Evolutionary conservation across 2,113 vertebrate genomes (phyloP), one percentile per base, ranked within the genome.

Genomic region (Forbesichthys agassizii): DNA sequence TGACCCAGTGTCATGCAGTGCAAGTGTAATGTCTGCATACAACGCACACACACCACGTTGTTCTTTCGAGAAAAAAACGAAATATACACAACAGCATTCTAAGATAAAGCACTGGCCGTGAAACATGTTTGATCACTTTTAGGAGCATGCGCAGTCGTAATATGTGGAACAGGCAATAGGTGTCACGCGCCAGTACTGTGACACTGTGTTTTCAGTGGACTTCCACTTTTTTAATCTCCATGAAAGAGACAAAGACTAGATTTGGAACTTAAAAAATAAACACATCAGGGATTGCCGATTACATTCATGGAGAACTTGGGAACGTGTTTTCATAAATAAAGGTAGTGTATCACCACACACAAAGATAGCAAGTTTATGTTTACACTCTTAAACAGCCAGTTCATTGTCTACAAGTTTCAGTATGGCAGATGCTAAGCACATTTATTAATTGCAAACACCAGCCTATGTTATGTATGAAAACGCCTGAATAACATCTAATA

Each of bases 101-200:
- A 42, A 42, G 36, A 42, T 42, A 7, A 42, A 6, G 36, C 5
- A 42, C 7, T 42, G 36, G 36, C 36, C 11, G 4, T 13, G n/a
- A 56, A 56, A 20, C 0, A 5, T 57, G 0, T 0, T 3, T 2
- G 54, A 85, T 88, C 85, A 61, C 48, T 10, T 81, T 2, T 2
- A 0, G 1, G 18, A 63, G 52, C 16, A 70, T 64, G 65, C 54
- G 58, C 59, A 68, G 61, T 48, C 3, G 63, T 71, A 66, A 66
- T 49, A 11, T 75, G 49, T 61, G 68, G 60, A 16, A 18, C 63
- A 60, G 73, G 82, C 64, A 53, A 66, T 5, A 0, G 48, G 71
- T 84, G 89, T 93, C 92, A 93, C 90, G 91, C 78, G 91, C 55
- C 64, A 77, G 81, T 81, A 77, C 75, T 87, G 88, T 91, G 90